These are phyloP conservation scores for Sceloporus undulatus DNA, from an alignment of 2,113 vertebrate species.

Conservation along the genomic window DNA sequence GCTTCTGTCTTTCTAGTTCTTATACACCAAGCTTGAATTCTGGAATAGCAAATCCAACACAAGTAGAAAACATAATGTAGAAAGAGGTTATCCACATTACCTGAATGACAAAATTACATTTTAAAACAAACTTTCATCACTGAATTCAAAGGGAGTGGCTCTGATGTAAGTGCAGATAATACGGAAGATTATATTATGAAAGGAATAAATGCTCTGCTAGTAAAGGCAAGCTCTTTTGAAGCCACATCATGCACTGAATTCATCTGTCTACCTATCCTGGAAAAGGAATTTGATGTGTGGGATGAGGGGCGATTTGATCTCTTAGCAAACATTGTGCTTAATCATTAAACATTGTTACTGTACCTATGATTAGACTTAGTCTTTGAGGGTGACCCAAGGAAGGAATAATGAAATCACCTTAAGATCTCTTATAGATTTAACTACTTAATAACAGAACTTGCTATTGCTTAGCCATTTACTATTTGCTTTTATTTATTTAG, in stretches of 20 bases:
- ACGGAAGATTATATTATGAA: background rate
- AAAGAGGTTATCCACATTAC: background rate
- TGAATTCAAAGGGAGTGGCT: background rate
- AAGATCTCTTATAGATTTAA: background rate
- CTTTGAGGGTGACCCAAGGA: background rate
- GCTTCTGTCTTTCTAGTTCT: background rate
- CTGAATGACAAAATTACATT: background rate
- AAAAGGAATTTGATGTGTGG: background rate
- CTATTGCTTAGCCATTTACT: background rate
- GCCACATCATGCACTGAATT: background rate
- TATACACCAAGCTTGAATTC: background rate
- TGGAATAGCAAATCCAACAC: background rate
- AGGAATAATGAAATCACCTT: background rate
- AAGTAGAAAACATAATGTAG: background rate
- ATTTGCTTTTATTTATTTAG: background rate
- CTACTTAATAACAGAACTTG: background rate
- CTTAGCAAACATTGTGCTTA: background rate
- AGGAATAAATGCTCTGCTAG: background rate
- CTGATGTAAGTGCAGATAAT: background rate
- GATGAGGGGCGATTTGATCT: background rate
- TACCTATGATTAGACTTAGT: background rate
- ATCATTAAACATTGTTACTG: background rate
- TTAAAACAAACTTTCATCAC: background rate
- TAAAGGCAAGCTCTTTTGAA: background rate
- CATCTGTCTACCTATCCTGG: background rate